A percentile compares a stretch with the other conserved stretches of the same genome.
phyloP scores from a whole-genome alignment of 2,113 vertebrate species.

The Ctenodactylus gundi region DNA sequence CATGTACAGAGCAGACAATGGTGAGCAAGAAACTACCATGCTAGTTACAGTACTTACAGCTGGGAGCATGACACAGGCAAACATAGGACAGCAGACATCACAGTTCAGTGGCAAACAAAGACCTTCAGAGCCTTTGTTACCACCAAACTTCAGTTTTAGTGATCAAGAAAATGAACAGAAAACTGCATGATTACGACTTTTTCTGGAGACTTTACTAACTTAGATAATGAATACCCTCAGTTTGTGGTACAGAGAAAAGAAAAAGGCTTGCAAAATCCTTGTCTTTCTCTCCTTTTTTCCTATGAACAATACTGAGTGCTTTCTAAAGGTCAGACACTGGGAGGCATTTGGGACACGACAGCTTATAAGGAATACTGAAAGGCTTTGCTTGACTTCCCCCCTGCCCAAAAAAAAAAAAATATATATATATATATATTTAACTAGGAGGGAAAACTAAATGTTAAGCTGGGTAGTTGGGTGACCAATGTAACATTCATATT shows the following conservation, averaged over 20 bases:
- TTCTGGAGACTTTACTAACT: neutral
- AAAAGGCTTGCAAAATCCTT: neutral
- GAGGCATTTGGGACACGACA: no score
- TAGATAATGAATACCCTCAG: neutral
- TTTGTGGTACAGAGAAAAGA: neutral
- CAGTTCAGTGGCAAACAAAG: neutral
- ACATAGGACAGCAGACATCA: neutral
- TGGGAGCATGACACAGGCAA: neutral
- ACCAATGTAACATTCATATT: neutral
- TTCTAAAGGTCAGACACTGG: neutral
- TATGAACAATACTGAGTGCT: constrained; percentile 1
- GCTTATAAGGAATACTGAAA: no score
- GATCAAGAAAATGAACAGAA: neutral
- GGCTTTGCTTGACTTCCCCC: no score
- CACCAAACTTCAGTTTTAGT: neutral
- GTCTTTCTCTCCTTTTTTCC: neutral
- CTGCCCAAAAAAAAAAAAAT: neutral
- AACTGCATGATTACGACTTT: neutral
- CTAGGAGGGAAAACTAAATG: neutral
- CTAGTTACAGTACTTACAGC: neutral
- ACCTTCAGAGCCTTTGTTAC: neutral
- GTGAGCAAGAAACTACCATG: neutral
- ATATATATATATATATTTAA: no score
- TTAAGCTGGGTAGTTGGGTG: no score
- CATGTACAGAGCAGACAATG: neutral